Conservation (phyloP, 1,140 invertebrate genomes). For the Ladona fulva region DNA sequence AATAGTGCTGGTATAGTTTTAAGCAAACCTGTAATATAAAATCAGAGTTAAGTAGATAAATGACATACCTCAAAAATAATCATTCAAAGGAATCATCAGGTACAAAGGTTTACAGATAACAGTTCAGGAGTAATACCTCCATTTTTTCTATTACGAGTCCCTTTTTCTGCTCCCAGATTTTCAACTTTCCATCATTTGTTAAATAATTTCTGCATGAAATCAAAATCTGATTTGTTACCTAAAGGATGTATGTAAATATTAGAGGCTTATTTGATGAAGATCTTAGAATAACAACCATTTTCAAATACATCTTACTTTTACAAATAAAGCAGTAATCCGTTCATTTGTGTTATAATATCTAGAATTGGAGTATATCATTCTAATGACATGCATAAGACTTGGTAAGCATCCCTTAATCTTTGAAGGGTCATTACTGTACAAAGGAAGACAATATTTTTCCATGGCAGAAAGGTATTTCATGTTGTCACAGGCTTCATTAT, state of each 20-base stretch:
- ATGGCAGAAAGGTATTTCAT: slow-evolving; percentile 79
- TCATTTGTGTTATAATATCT: slow-evolving; percentile 74
- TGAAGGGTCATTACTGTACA: slow-evolving; percentile 65
- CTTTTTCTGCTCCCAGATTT: slow-evolving; percentile 62
- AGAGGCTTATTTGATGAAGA: too few species aligned
- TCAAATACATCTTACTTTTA: slow-evolving; percentile 46
- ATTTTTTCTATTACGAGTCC: slow-evolving; percentile 57
- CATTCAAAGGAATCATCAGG: too few species aligned
- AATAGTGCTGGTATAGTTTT: slow-evolving; percentile 52
- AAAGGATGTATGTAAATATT: slow-evolving; percentile 21
- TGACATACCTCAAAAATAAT: too few species aligned
- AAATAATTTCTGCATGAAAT: slow-evolving; percentile 58
- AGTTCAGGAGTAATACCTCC: slow-evolving; percentile 45
- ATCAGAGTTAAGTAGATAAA: too few species aligned
- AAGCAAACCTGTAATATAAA: slow-evolving; percentile 51
- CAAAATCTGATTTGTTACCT: slow-evolving; percentile 68
- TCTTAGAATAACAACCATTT: neutral
- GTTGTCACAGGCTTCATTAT: slow-evolving; percentile 80
- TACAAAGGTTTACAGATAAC: too few species aligned
- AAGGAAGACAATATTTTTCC: slow-evolving; percentile 74
- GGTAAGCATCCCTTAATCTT: slow-evolving; percentile 60
- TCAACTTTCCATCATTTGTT: slow-evolving; percentile 50
- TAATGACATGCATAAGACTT: slow-evolving; percentile 59
- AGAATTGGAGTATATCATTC: slow-evolving; percentile 78
- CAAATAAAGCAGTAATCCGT: slow-evolving; percentile 63